phyloP scores from a whole-genome alignment of 2,797 vertebrate species.

The Gymnopithys bicolor region DNA sequence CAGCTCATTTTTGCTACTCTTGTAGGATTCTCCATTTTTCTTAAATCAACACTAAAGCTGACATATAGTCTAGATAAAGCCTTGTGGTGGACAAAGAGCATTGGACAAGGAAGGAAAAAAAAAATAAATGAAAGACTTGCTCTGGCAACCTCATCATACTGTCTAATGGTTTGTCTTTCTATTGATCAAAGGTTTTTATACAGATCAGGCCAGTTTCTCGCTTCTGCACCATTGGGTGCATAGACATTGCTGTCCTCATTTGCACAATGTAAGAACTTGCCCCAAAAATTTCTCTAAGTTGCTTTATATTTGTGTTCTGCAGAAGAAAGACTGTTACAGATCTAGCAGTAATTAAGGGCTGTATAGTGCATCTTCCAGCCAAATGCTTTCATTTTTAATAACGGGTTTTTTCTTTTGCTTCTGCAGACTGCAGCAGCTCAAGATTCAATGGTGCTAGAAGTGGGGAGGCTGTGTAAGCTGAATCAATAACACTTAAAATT shows the following conservation, averaged over 20 bases:
- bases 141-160: background rate
- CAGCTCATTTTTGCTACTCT: background rate
- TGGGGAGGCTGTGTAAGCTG: background rate
- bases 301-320: background rate
- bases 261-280: background rate
- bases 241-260: background rate
- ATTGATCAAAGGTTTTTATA: background rate
- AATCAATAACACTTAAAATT: conserved; percentile 65
- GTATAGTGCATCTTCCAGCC: background rate
- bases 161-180: background rate
- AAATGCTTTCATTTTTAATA: conserved; percentile 29
- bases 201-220: background rate
- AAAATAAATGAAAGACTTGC: background rate
- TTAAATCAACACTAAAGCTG: background rate
- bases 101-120: background rate
- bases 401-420: background rate
- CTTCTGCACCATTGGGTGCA: background rate
- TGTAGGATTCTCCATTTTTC: background rate
- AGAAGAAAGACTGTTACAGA: background rate
- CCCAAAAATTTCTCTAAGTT: background rate
- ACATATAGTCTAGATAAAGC: background rate
- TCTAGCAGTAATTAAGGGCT: background rate
- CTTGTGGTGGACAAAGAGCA: background rate
- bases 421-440: background rate
- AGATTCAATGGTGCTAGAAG: background rate